Percentiles rank a stretch among this genome's conserved stretches.
Conservation (phyloP, 2,797 vertebrate species). For the Sebastolobus alascanus region DNA sequence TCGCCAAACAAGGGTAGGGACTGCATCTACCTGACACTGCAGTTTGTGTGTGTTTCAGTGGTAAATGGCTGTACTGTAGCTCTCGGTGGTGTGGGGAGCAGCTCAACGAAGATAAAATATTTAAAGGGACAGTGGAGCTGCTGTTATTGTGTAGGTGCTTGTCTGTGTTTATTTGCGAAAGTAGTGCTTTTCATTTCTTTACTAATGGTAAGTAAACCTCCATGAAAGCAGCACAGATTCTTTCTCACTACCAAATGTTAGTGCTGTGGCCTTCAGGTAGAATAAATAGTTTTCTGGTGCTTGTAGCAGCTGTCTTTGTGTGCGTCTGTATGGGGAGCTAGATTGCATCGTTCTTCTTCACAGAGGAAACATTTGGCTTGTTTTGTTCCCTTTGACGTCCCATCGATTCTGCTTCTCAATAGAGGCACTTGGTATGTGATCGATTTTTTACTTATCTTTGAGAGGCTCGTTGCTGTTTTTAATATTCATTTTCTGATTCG, state of each 20-base stretch:
- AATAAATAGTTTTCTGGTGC: neutral
- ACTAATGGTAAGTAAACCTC: neutral
- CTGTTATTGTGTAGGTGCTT: neutral
- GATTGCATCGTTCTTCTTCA: neutral
- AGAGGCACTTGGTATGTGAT: neutral
- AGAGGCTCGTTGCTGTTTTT: neutral
- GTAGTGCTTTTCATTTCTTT: neutral
- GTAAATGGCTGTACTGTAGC: slow-evolving; percentile 18
- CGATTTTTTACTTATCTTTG: neutral
- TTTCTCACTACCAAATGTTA: neutral
- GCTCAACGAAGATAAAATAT: slow-evolving; percentile 35
- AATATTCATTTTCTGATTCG: neutral
- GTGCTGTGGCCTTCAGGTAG: neutral
- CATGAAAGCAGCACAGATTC: neutral
- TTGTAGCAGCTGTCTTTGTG: neutral
- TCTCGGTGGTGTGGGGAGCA: slow-evolving; percentile 12
- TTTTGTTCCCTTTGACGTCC: neutral
- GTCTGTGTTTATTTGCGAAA: slow-evolving; percentile 9
- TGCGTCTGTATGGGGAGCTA: neutral
- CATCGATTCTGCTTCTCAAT: slow-evolving; percentile 14
- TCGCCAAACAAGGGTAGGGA: slow-evolving; percentile 31
- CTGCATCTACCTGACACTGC: slow-evolving; percentile 40
- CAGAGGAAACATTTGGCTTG: neutral
- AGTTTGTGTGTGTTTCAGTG: slow-evolving; percentile 23
- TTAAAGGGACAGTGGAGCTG: slow-evolving; percentile 9